Evolutionary conservation across 2,888 invertebrate species (phyloP), one percentile per base, ranked within the genome.

Genomic region (Stramonita haemastoma): DNA sequence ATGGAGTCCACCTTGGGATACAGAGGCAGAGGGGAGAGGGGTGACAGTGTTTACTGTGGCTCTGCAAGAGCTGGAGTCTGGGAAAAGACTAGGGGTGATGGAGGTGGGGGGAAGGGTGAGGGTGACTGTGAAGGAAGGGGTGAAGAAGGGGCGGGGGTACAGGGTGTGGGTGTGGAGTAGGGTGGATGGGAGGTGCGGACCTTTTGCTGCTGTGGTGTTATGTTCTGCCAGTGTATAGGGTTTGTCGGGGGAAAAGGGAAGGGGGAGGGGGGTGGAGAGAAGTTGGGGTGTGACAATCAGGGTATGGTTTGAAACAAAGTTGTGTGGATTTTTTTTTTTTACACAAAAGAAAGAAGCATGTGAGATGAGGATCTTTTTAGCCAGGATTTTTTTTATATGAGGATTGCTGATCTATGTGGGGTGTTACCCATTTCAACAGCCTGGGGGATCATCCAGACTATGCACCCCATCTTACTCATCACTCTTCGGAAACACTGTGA

Each of bases 1-100:
- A 15, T 95, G 95, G 94, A 89, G 90, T 26, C 90, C 89, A n/a
- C 94, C 95, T 0, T 94, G 94, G 94, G 95, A 94, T 88, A n/a
- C 93, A 0, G 85, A 91, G 19, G 93, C 91, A 89, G 81, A 83
- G 19, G 89, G 83, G 88, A 36, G 79, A 26, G 88, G 83, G 15
- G 56, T 94, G n/a, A n/a, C n/a, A n/a, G 89, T 91, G 15, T 95
- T 94, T 91, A 94, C 94, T 89, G 91, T 95, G 46, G 91, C 93
- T 90, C 70, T 95, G 34, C 94, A 94, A 77, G 91, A 93, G 60
- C 86, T 70, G 8, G 89, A 89, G 19, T 77, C 86, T 32, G 92
- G 92, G 32, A 87, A 90, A 60, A 66, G 57, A 17, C 15, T 84
- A 19, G 77, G 66, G 36, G 29, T 89, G 46, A 77, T 87, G 56